Base-by-base conservation (phyloP, 2,888 invertebrate genomes). In the Sesia apiformis region DNA sequence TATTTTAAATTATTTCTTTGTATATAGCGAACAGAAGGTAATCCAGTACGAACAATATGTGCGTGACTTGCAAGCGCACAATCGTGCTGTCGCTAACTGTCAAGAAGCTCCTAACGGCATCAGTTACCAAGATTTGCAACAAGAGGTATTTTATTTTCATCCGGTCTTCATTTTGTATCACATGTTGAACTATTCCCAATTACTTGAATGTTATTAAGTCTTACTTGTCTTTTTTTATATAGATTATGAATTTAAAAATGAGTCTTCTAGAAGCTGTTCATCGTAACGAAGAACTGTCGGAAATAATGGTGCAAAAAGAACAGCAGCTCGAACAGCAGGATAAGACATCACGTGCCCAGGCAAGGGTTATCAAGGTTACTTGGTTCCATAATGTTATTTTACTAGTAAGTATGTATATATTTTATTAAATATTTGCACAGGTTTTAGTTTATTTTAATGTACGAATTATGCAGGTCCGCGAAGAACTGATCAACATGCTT, bases 261-360 rank as follows among this genome's bases (percentile, higher is more conserved):
- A 78, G 66, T 52, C 72, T 91, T n/a, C 63, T 87, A 42, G 90
- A 91, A 51, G 65, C 82, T 0, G 80, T 74, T 3, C 82, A 81
- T 52, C 85, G 77, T 40, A 91, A 91, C 54, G 88, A 89, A 54
- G 86, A 90, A 53, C 65, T 91, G 49, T 76, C 88, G n/a, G 85
- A 84, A 53, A 62, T 74, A 46, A 67, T 93, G 55, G 72, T 84
- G 4, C 89, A 91, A 60, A 92, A 90, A 61, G 91, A 92, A 42
- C 87, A 90, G 55, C 90, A 91, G 57, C 71, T 93, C 5, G 91
- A 92, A 53, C 90, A 91, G 54, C 91, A 92, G 64, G 90, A 90
- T 57, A 91, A 91, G 55, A 89, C 91, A 57, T 88, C 93, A 72
- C 90, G 88, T 63, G 91, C 92, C 65, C 91, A 92, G 86, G 91